These are phyloP conservation scores for Tenthredo distinguenda DNA, from an alignment of 2,888 invertebrate genomes.

Conservation along the genomic window DNA sequence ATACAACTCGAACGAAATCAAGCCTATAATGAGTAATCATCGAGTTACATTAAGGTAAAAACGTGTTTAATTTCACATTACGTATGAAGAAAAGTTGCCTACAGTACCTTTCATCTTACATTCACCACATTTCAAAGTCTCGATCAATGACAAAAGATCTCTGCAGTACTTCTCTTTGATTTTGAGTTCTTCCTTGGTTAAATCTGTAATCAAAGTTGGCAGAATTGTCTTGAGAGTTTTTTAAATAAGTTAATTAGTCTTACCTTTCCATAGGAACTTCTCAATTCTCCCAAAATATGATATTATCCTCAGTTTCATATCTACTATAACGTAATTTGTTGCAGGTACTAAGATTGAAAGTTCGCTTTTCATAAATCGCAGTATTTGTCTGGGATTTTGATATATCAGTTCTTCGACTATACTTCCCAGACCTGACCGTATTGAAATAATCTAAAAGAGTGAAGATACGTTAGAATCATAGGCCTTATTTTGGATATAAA, in stretches of 20 bases:
- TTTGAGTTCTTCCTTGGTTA: conserved; percentile 81
- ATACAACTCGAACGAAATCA: conserved; percentile 73
- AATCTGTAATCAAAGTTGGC: conserved; percentile 78
- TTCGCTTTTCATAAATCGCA: conserved; percentile 81
- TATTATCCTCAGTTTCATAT: conserved; percentile 83
- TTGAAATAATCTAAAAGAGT: conserved; percentile 66
- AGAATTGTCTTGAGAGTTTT: neutral
- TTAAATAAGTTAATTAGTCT: conserved; percentile 58
- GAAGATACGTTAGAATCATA: conserved; percentile 47
- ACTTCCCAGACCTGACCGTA: conserved; percentile 78
- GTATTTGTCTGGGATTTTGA: conserved; percentile 80
- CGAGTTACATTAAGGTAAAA: neutral
- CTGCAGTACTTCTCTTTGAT: conserved; percentile 83
- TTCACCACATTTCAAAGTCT: conserved; percentile 81
- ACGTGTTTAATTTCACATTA: neutral
- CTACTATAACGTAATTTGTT: conserved; percentile 82
- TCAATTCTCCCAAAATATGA: conserved; percentile 82
- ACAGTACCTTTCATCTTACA: conserved; percentile 71
- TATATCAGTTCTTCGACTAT: conserved; percentile 80
- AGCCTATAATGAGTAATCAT: conserved; percentile 63
- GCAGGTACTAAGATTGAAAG: conserved; percentile 81
- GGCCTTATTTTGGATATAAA: neutral
- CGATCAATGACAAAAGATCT: conserved; percentile 81
- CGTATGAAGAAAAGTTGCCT: neutral
- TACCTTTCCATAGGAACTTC: conserved; percentile 82